Conservation (phyloP, 2,888 invertebrate genomes). For the Ochropacha duplaris region DNA sequence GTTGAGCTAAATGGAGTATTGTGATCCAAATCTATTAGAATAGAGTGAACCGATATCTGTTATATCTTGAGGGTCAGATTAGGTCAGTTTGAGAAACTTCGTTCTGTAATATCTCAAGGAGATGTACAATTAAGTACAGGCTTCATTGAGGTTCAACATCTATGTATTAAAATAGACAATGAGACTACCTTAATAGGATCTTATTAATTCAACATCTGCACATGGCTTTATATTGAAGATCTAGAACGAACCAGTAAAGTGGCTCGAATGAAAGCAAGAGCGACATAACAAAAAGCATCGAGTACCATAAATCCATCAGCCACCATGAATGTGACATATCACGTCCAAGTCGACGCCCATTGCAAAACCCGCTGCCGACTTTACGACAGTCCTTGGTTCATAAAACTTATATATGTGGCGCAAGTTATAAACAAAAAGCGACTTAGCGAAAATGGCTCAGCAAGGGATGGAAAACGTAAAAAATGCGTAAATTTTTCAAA, state of each 20-base stretch:
- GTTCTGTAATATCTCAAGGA: not conserved
- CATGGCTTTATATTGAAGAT: not conserved
- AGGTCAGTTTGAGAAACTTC: not conserved
- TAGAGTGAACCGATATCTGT: conserved; percentile 13
- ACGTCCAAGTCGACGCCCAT: conserved; percentile 62
- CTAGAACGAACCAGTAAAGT: conserved; percentile 5
- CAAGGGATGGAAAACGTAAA: too few relatives aligned
- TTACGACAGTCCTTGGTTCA: conserved; percentile 65
- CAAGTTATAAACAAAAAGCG: conserved; percentile 24
- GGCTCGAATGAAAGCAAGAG: conserved; percentile 32
- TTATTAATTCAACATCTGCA: not conserved
- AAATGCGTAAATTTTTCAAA: too few relatives aligned
- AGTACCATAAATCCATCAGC: conserved; percentile 67
- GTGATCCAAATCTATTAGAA: conserved; percentile 33
- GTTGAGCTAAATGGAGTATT: conserved; percentile 39
- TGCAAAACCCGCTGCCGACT: conserved; percentile 44
- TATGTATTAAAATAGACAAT: too few relatives aligned
- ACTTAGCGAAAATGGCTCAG: not conserved
- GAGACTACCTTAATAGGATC: not conserved
- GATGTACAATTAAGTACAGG: not conserved
- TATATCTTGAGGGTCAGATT: not conserved
- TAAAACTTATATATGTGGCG: conserved; percentile 48
- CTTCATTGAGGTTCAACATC: too few relatives aligned
- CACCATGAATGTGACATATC: conserved; percentile 64
- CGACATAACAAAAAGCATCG: conserved; percentile 59